Evolutionary conservation across 2,797 vertebrate genomes (phyloP), one percentile per base, ranked within the genome.

Genomic region (Morelia viridis): DNA sequence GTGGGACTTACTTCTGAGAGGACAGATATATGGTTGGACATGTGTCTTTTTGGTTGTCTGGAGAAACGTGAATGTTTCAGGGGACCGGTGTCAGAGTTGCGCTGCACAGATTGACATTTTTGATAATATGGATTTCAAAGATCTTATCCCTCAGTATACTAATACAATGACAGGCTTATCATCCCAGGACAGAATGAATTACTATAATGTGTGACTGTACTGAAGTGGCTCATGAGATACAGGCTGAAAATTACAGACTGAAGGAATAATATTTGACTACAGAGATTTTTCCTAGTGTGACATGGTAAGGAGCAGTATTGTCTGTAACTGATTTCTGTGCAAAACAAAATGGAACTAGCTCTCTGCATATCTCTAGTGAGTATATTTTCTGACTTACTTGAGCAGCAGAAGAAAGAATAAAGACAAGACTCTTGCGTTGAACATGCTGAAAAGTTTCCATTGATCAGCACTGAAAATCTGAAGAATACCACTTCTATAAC

Each of bases 101-200:
- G 5, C 2, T 87, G 58, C 22, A 28, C 41, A 87, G 35, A 87
- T 62, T 46, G 86, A 57, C 24, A 62, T 62, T 87, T 87, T 41
- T 87, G 22, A 87, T 62, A 35, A 87, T n/a, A 87, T 62, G 10
- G 22, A 87, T 87, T 87, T 62, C 24, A 61, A 80, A 24, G 11
- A 93, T 91, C 41, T 11, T 85, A 46, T 88, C 89, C 88, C 84
- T 89, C 89, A 91, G 89, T 71, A 87, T 35, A 28, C 65, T 31
- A 8, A 1, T 71, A 85, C 87, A 92, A 92, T 89, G 64, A 64
- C 31, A 89, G 56, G 53, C 2, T 26, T 76, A 76, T 41, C 19
- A 35, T 57, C 22, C 88, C 53, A 68, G 71, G 31, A 24, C 24
- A 76, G 65, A 35, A 8, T 22, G 31, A 57, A 57, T 89, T 68